Evolutionary conservation across 2,888 invertebrate genomes (phyloP).

Genomic region (Cheilosia urbana): DNA sequence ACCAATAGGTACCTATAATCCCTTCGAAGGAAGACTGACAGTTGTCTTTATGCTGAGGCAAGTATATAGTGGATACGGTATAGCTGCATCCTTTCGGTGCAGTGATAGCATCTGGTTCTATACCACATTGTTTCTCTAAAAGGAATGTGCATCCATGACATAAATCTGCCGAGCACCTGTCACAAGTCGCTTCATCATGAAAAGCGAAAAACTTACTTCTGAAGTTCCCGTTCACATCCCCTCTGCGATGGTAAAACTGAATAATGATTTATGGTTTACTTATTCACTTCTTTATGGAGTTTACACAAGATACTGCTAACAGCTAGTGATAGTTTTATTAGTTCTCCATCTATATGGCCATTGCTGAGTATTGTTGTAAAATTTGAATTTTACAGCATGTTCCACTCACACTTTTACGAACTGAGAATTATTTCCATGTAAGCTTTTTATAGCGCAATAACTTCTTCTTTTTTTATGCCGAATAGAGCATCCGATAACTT

Average conservation of each 20-base stretch:
- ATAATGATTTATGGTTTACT: not conserved
- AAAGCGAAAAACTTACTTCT: constrained; percentile 1
- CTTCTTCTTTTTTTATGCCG: constrained; percentile 11
- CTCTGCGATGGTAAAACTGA: not conserved
- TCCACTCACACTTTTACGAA: constrained; percentile 19
- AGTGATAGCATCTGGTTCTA: no score
- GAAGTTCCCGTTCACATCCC: not conserved
- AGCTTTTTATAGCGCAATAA: constrained; percentile 6
- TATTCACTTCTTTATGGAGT: not conserved
- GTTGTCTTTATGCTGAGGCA: no score
- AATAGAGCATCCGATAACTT: constrained; percentile 5
- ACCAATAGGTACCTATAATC: no score
- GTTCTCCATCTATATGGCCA: not conserved
- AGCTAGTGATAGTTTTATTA: constrained; percentile 12
- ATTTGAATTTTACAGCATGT: constrained; percentile 7
- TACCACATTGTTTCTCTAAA: no score
- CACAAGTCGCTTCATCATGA: constrained; percentile 2
- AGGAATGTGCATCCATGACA: no score
- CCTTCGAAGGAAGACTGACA: no score
- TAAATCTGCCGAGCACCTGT: constrained; percentile 22
- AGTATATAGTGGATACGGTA: no score
- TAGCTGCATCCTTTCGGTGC: no score
- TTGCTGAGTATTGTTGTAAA: not conserved
- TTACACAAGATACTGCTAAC: not conserved
- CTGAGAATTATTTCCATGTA: constrained; percentile 13